phyloP scores from a whole-genome alignment of 2,888 invertebrate species.

The Pandemis cinnamomeana region DNA sequence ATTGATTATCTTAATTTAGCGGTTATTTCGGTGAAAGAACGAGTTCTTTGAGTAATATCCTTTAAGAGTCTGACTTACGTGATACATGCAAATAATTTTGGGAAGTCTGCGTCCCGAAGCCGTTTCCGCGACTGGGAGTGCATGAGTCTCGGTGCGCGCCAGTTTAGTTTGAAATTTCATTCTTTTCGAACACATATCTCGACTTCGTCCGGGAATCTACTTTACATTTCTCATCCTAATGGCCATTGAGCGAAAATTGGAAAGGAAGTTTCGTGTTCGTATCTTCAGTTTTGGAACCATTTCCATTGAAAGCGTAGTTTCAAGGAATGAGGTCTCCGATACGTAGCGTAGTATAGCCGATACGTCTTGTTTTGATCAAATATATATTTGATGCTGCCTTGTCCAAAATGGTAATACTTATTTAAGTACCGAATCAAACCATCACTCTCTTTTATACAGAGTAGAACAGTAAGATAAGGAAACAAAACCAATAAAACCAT shows the following conservation, averaged over 20 bases:
- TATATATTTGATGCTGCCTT: neutral
- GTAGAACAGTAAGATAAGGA: neutral
- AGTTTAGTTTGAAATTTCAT: constrained; percentile 80
- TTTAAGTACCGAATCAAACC: neutral
- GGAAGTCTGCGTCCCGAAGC: constrained; percentile 61
- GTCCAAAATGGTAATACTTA: neutral
- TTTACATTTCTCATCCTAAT: constrained; percentile 85
- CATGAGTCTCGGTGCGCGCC: constrained; percentile 60
- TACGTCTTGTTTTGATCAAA: constrained; percentile 29
- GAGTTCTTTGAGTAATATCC: constrained; percentile 36
- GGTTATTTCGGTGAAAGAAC: constrained; percentile 15
- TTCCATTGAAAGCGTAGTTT: constrained; percentile 60
- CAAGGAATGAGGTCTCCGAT: constrained; percentile 56
- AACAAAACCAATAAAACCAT: neutral
- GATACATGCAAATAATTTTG: constrained; percentile 62
- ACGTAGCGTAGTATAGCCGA: constrained; percentile 46
- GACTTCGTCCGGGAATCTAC: constrained; percentile 80
- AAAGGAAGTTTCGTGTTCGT: constrained; percentile 79
- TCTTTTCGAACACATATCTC: constrained; percentile 81
- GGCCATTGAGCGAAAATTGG: constrained; percentile 84
- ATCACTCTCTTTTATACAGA: neutral
- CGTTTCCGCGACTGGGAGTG: constrained; percentile 55
- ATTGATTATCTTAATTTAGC: neutral
- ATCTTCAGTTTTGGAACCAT: constrained; percentile 66
- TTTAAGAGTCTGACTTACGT: constrained; percentile 41